These are phyloP conservation scores for Phortica okadai DNA, from an alignment of 2,888 invertebrate genomes.

Conservation along the genomic window DNA sequence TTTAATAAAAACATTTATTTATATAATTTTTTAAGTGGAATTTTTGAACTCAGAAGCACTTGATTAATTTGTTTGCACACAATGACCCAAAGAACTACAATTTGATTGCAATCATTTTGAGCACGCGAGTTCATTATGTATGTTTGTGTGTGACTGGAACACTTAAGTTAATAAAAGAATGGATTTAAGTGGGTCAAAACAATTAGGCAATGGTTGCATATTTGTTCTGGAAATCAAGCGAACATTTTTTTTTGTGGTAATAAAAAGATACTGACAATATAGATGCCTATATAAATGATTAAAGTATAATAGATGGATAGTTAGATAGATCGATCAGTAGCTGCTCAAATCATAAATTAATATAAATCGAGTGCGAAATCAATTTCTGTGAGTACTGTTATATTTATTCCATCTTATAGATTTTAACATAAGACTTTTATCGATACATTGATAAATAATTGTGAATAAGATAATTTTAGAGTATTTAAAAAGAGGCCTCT, in stretches of 20 bases:
- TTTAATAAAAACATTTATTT: slow-evolving; percentile 42
- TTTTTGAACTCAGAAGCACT: slow-evolving; percentile 29
- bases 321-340: too few relatives aligned
- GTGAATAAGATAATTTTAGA: slow-evolving; percentile 6
- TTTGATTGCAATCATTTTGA: not conserved
- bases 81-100: slow-evolving; percentile 24
- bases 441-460: not conserved
- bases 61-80: slow-evolving; percentile 40
- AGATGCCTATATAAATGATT: too few relatives aligned
- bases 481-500: not conserved
- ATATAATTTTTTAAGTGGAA: slow-evolving; percentile 10
- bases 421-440: too few relatives aligned
- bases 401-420: too few relatives aligned
- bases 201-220: slow-evolving; percentile 1
- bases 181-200: slow-evolving; percentile 15
- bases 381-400: too few relatives aligned
- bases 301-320: too few relatives aligned
- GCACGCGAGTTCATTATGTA: slow-evolving; percentile 3
- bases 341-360: too few relatives aligned
- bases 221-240: not conserved
- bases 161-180: not conserved
- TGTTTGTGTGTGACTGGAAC: not conserved
- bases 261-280: not conserved
- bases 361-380: too few relatives aligned
- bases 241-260: not conserved